phyloP scores from a whole-genome alignment of 2,113 vertebrate genomes.

The Leucopternis melanops region DNA sequence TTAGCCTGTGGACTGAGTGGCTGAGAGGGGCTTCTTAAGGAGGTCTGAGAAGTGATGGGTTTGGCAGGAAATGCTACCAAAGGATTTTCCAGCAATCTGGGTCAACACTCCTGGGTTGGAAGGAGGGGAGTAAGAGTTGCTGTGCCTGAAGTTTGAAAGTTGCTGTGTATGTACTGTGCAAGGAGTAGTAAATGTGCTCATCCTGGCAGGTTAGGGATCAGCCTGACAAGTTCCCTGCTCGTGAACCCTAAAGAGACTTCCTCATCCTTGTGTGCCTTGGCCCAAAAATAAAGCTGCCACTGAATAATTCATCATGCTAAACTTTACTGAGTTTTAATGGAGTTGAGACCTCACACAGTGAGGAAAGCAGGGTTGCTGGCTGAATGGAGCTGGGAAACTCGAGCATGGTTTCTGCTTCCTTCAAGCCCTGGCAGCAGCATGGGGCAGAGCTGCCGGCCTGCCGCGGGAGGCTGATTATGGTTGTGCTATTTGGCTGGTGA shows the following conservation, averaged over 20 bases:
- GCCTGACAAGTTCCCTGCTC: not conserved
- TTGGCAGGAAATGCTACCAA: not conserved
- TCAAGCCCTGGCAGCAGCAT: not conserved
- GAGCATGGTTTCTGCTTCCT: not conserved
- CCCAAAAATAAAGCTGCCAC: conserved; percentile 34
- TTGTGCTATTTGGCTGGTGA: not conserved
- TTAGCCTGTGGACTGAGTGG: not conserved
- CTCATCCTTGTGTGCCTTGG: not conserved
- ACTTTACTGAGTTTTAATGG: conserved; percentile 45
- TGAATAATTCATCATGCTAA: conserved; percentile 45
- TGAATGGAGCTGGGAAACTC: not conserved
- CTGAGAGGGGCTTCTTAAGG: not conserved
- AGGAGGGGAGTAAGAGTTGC: not conserved
- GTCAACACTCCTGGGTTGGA: not conserved
- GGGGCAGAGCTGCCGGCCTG: not conserved
- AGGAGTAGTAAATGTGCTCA: not conserved
- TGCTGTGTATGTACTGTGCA: not conserved
- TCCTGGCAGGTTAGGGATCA: not conserved
- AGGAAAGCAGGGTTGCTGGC: not conserved
- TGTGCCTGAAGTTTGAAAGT: not conserved
- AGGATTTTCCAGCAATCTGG: not conserved
- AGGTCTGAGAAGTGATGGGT: not conserved
- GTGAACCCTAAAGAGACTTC: not conserved
- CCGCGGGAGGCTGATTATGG: not conserved
- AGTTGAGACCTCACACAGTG: not conserved